Evolutionary conservation across 2,113 vertebrate genomes (phyloP).

Genomic region (Gallinago paraguaiae): DNA sequence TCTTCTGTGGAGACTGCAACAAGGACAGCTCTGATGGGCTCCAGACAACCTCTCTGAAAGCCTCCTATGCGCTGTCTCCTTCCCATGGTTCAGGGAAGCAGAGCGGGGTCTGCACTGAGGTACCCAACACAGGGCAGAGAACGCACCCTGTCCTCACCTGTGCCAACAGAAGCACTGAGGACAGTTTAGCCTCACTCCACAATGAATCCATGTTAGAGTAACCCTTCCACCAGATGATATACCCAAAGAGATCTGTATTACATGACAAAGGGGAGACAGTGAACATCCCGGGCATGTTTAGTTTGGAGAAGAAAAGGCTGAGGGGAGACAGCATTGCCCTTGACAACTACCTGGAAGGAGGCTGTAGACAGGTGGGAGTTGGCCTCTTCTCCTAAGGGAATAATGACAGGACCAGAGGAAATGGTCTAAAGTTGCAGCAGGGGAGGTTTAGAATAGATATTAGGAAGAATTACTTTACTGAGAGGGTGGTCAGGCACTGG

Average conservation of each 20-base stretch:
- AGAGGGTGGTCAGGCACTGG: too few species aligned
- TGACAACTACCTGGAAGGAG: too few species aligned
- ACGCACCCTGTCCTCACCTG: accelerated
- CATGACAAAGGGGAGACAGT: accelerated
- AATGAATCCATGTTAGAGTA: neutral
- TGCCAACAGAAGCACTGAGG: neutral
- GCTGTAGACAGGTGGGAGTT: too few species aligned
- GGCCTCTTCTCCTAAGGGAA: too few species aligned
- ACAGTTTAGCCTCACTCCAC: neutral
- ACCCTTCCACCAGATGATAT: accelerated
- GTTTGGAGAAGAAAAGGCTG: too few species aligned
- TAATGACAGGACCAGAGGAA: too few species aligned
- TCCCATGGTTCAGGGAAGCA: neutral
- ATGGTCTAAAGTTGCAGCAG: too few species aligned
- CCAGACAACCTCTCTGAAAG: neutral
- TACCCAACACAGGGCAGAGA: neutral
- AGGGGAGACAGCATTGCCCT: too few species aligned
- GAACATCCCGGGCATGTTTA: too few species aligned
- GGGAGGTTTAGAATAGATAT: too few species aligned
- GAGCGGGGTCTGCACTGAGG: neutral
- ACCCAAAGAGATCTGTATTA: accelerated
- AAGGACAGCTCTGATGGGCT: neutral
- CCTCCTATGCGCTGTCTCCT: accelerated
- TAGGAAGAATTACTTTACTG: too few species aligned
- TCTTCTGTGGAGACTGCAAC: neutral